A percentile compares a stretch with the other conserved stretches of the same genome.
Evolutionary conservation across 2,888 invertebrate species (phyloP).

Genomic region (Lagria hirta): DNA sequence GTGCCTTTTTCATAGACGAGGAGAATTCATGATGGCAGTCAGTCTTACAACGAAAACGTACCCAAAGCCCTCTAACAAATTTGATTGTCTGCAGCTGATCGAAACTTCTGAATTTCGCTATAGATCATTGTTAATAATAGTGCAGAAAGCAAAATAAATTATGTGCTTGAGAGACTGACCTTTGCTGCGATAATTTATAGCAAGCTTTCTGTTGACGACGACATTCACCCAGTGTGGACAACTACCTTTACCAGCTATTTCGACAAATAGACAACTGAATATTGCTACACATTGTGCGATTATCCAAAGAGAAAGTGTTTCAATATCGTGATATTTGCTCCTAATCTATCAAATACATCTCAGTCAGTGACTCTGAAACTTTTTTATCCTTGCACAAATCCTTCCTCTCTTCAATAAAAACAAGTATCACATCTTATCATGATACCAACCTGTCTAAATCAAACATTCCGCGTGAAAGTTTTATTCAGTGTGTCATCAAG

Average conservation of each 20-base stretch:
- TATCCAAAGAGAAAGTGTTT: slow-evolving; percentile 20
- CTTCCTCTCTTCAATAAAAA: no score
- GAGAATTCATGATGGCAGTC: no score
- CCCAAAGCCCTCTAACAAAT: no score
- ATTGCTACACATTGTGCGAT: slow-evolving; percentile 12
- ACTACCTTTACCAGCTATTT: slow-evolving; percentile 15
- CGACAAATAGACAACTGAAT: slow-evolving; percentile 18
- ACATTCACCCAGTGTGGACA: slow-evolving; percentile 24
- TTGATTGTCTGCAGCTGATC: slow-evolving; percentile 11
- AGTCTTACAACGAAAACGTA: no score
- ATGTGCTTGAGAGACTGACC: slow-evolving; percentile 27
- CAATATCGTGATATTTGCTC: slow-evolving; percentile 17
- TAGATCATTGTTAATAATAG: slow-evolving; percentile 31
- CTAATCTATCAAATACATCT: slow-evolving; percentile 13
- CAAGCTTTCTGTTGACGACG: slow-evolving; percentile 30
- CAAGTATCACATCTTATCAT: no score
- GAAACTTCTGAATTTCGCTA: slow-evolving; percentile 22
- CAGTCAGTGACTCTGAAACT: no score
- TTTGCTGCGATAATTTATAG: slow-evolving; percentile 32
- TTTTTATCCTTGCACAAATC: no score
- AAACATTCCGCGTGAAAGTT: slow-evolving; percentile 10
- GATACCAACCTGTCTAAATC: slow-evolving; percentile 15
- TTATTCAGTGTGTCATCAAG: no score
- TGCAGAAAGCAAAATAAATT: slow-evolving; percentile 28
- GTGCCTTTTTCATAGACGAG: no score